phyloP scores from a whole-genome alignment of 2,797 vertebrate genomes.

The Cichlasoma orientale region DNA sequence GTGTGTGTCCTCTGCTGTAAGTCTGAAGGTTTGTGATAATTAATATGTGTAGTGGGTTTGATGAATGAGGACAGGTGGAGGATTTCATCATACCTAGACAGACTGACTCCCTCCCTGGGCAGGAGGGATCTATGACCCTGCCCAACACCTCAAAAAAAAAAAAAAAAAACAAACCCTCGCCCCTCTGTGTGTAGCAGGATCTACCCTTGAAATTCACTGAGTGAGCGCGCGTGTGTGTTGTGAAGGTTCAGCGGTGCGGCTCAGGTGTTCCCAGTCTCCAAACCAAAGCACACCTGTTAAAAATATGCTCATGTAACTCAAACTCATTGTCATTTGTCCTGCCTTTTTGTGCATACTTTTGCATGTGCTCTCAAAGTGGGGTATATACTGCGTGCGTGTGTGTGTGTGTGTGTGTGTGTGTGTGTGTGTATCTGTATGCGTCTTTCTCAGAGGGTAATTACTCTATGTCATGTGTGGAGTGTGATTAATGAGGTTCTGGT shows the following conservation, averaged over 20 bases:
- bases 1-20: conserved; percentile 83
- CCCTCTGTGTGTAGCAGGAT: conserved; percentile 24
- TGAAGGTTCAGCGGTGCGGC: not conserved
- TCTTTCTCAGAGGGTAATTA: conserved; percentile 74
- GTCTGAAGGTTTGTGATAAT: conserved; percentile 85
- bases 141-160: conserved; percentile 48
- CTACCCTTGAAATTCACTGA: conserved; percentile 71
- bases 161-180: conserved; percentile 12
- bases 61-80: conserved; percentile 86
- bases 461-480: conserved; percentile 74
- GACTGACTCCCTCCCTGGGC: conserved; percentile 78
- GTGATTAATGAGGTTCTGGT: conserved; percentile 82
- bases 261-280: conserved; percentile 6
- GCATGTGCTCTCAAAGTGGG: not conserved
- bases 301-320: conserved; percentile 41
- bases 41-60: conserved; percentile 82
- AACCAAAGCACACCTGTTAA: conserved; percentile 29
- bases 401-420: conserved; percentile 20
- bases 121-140: conserved; percentile 79
- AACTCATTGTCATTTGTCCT: conserved; percentile 10
- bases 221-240: conserved; percentile 8
- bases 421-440: conserved; percentile 34
- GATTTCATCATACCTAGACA: conserved; percentile 83
- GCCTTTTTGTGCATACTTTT: conserved; percentile 21
- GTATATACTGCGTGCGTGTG: conserved; percentile 16